phyloP scores from a whole-genome alignment of 2,888 invertebrate species.

The Hyposoter dolosus region DNA sequence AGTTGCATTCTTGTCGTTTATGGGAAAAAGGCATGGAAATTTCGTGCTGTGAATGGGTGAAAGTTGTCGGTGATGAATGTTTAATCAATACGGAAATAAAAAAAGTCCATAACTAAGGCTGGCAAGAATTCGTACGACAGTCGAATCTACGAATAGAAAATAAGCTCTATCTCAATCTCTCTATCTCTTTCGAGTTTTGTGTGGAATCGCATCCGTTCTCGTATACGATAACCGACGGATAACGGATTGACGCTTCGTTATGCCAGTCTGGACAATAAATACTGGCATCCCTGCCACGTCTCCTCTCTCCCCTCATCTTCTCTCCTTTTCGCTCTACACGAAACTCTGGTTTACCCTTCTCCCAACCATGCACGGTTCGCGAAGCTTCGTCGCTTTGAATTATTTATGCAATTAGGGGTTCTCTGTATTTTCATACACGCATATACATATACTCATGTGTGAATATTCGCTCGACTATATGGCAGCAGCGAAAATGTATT shows the following conservation, averaged over 20 bases:
- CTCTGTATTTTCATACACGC: conserved; percentile 40
- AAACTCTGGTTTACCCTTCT: conserved; percentile 3
- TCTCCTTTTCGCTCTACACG: not conserved
- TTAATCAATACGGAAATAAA: not conserved
- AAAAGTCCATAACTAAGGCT: not conserved
- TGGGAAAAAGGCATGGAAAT: not conserved
- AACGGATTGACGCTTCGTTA: conserved; percentile 79
- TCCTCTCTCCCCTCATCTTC: not conserved
- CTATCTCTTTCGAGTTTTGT: conserved; percentile 20
- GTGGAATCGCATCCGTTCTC: conserved; percentile 26
- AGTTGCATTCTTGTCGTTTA: not conserved
- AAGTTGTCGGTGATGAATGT: not conserved
- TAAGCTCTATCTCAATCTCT: conserved; percentile 4
- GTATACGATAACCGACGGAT: conserved; percentile 75
- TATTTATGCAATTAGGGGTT: conserved; percentile 82
- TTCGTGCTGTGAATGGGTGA: not conserved
- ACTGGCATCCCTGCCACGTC: conserved; percentile 57
- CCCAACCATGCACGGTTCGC: conserved; percentile 59
- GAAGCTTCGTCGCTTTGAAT: conserved; percentile 79
- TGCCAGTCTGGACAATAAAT: conserved; percentile 76
- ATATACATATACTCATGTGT: not conserved
- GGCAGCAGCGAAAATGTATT: conserved; percentile 30
- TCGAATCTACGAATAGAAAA: not conserved
- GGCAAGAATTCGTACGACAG: not conserved
- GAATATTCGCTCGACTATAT: conserved; percentile 32